These are phyloP conservation scores for Machimus atricapillus DNA, from an alignment of 2,888 invertebrate species.

Conservation along the genomic window DNA sequence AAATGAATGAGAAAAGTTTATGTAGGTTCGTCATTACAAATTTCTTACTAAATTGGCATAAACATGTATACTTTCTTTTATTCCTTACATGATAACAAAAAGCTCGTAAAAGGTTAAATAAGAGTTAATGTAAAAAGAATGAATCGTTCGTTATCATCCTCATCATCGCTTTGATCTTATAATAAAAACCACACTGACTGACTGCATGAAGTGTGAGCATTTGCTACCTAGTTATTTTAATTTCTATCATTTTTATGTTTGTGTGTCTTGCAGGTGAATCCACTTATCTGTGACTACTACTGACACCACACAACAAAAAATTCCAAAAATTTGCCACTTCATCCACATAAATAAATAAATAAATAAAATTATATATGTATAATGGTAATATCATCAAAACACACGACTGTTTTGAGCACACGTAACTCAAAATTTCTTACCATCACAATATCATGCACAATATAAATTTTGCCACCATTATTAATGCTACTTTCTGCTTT, in stretches of 20 bases:
- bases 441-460: slow-evolving; percentile 20
- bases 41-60: not conserved
- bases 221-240: not conserved
- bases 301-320: slow-evolving; percentile 44
- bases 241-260: slow-evolving; percentile 44
- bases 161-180: slow-evolving; percentile 43
- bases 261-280: slow-evolving; percentile 49
- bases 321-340: slow-evolving; percentile 25
- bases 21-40: not conserved
- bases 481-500: slow-evolving; percentile 18
- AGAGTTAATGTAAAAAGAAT: not conserved
- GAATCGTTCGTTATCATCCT: slow-evolving; percentile 37
- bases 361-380: slow-evolving; percentile 9
- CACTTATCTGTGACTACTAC: slow-evolving; percentile 49
- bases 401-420: slow-evolving; percentile 2
- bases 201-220: not conserved
- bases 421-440: not conserved
- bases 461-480: slow-evolving; percentile 4
- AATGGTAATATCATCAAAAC: not conserved
- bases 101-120: not conserved
- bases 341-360: slow-evolving; percentile 33
- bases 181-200: not conserved
- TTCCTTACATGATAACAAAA: not conserved
- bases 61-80: not conserved
- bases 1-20: not conserved